phyloP scores from a whole-genome alignment of 2,113 vertebrate species.

The Leuciscus idus region DNA sequence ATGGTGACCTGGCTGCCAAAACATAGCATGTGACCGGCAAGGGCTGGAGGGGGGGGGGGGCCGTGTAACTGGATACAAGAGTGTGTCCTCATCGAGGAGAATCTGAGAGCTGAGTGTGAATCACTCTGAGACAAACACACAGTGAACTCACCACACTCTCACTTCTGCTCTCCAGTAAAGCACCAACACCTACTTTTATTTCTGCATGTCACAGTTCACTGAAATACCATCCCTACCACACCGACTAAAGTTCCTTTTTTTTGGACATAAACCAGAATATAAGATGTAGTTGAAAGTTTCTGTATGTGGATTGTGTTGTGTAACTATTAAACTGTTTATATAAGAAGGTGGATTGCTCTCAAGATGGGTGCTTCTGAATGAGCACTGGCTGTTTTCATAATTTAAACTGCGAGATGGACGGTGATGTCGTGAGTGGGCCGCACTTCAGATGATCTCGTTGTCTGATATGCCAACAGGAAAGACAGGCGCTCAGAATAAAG shows the following conservation, averaged over 20 bases:
- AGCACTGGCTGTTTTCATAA: background rate
- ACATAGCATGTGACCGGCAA: constrained; percentile 78
- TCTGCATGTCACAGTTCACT: background rate
- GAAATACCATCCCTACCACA: background rate
- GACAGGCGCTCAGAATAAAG: background rate
- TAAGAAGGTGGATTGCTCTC: background rate
- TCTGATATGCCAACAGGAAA: background rate
- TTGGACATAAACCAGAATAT: background rate
- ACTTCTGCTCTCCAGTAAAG: constrained; percentile 20
- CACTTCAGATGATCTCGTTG: background rate
- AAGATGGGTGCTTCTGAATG: constrained; percentile 4
- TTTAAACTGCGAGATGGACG: background rate
- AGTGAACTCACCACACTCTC: constrained; percentile 31
- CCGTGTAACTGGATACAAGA: constrained; percentile 74
- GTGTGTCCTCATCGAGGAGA: constrained; percentile 70
- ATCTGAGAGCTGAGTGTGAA: constrained; percentile 64
- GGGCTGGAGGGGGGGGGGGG: constrained; percentile 55
- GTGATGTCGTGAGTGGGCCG: background rate
- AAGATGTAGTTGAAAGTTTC: background rate
- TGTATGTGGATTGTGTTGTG: background rate
- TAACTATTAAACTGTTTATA: background rate
- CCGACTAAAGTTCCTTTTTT: background rate
- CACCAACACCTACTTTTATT: constrained; percentile 11
- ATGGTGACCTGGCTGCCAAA: constrained; percentile 75
- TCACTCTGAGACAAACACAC: constrained; percentile 45